Conservation (phyloP, 2,888 invertebrate species). For the Folsomia manolachei region DNA sequence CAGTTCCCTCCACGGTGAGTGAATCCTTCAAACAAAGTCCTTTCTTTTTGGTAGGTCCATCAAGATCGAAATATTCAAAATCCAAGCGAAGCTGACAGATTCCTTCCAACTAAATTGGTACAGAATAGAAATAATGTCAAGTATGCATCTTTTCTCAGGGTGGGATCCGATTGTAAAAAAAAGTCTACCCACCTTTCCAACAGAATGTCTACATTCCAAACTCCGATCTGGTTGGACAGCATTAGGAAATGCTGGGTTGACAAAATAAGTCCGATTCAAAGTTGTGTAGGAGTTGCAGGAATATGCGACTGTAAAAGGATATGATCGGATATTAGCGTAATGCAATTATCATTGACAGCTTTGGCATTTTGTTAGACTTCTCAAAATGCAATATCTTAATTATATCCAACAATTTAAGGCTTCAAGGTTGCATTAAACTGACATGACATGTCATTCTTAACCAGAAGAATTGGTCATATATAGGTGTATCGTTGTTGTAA, state of each 20-base stretch:
- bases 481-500: too few relatives aligned
- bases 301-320: slow-evolving; percentile 66
- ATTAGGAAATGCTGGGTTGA: slow-evolving; percentile 61
- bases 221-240: slow-evolving; percentile 46
- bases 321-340: too few relatives aligned
- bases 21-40: slow-evolving; percentile 43
- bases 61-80: slow-evolving; percentile 67
- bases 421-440: too few relatives aligned
- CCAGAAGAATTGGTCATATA: too few relatives aligned
- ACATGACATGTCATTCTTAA: too few relatives aligned
- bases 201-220: slow-evolving; percentile 40
- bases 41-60: slow-evolving; percentile 28
- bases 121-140: neutral
- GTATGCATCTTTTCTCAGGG: too few relatives aligned
- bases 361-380: too few relatives aligned
- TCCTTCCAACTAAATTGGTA: slow-evolving; percentile 39
- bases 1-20: slow-evolving; percentile 44
- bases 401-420: too few relatives aligned
- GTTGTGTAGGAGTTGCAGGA: slow-evolving; percentile 65
- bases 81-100: slow-evolving; percentile 71
- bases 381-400: too few relatives aligned
- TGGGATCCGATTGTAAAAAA: too few relatives aligned
- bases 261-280: slow-evolving; percentile 68
- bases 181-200: slow-evolving; percentile 39
- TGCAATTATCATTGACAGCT: too few relatives aligned